Percentiles rank a stretch among this genome's conserved stretches.
Conservation (phyloP, 2,797 vertebrate genomes). For the Cossypha polioptera region DNA sequence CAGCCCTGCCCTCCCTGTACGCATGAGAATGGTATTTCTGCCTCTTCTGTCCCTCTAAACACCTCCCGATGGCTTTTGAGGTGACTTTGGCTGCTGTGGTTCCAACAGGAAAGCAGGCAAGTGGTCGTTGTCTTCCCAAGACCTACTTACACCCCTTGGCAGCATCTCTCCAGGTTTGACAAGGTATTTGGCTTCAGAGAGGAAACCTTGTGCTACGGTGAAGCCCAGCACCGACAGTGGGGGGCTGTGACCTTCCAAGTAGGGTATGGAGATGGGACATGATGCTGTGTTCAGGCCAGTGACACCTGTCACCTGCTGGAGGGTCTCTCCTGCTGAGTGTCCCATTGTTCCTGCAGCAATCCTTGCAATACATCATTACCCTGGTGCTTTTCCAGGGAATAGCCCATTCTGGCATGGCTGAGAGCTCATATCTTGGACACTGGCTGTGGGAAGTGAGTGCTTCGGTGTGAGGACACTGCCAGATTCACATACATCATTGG, state of each 20-base stretch:
- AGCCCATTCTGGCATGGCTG: neutral
- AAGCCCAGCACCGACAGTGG: fast-evolving
- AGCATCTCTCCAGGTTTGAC: neutral
- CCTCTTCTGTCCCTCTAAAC: neutral
- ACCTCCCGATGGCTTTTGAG: neutral
- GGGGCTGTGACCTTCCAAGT: neutral
- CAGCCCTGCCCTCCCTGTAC: fast-evolving
- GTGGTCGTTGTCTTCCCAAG: neutral
- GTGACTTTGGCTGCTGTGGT: neutral
- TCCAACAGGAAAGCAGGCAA: neutral
- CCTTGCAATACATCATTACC: neutral
- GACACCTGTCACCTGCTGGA: neutral
- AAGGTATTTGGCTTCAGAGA: neutral
- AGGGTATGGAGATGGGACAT: neutral
- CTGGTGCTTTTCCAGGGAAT: neutral
- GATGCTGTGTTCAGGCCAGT: fast-evolving
- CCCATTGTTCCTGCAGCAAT: neutral
- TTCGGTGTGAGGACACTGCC: fast-evolving
- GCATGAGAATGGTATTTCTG: neutral
- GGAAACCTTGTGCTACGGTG: fast-evolving
- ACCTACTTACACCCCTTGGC: neutral
- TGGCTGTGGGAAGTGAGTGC: fast-evolving
- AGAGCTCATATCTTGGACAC: neutral
- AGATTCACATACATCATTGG: neutral
- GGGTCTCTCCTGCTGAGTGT: neutral